Evolutionary conservation across 2,797 vertebrate genomes (phyloP), one percentile per base, ranked within the genome.

Genomic region (Ptychobarbus kaznakovi): DNA sequence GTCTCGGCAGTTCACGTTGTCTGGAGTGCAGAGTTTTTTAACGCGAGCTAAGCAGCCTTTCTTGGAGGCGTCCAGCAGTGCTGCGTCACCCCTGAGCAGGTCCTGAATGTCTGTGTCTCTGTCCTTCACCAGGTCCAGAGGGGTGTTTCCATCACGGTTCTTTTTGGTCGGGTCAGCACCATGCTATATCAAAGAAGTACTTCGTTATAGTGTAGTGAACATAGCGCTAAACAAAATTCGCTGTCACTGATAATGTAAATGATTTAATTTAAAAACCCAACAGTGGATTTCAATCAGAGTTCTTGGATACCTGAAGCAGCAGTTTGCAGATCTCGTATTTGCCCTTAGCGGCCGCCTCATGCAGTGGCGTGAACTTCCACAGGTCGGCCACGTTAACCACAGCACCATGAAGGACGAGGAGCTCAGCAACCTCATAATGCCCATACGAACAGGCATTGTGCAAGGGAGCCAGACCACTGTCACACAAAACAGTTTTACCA

Each of bases 241-340:
- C 25, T 51, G 25, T 10, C 46, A 75, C 11, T 3, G 15, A 51
- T 51, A 35, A 11, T 75, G 20, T 6, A 53, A 53, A 22, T 35
- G 0, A 35, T 20, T 51, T 18, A 18, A 28, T 74, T 51, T 5
- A 28, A 6, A 51, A 9, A 8, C 6, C 18, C 1, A 73, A 44
- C 15, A 73, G 18, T 25, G 15, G 77, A 28, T 32, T 65, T 76
- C n/a, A n/a, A 12, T 49, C 32, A 0, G 28, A 69, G 63, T 2
- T 28, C 35, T 25, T 28, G 8, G 49, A 20, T 95, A 97, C 96
- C 94, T 99, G 99, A 84, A 99, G 94, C 86, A 99, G 96, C 77
- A 99, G 95, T 86, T 99, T 99, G 96, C 98, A 99, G 93, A 99
- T 99, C 93, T 99, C 97, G 0, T 99, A 99, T 96, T 99, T 99